These are phyloP conservation scores for Scelioninae gen. 2 DNA, from an alignment of 2,888 invertebrate species.

Conservation along the genomic window DNA sequence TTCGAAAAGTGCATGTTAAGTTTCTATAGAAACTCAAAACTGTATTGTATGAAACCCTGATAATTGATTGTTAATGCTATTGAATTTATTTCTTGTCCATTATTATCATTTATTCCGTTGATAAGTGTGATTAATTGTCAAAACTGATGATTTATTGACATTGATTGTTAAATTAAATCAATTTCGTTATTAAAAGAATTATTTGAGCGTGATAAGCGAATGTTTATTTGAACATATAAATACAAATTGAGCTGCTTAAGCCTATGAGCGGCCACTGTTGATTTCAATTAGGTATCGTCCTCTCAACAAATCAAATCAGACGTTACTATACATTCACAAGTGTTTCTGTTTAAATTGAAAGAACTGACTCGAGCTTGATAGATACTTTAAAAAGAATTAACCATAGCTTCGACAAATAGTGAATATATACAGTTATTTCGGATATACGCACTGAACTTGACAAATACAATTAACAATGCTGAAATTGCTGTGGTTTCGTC, in stretches of 20 bases:
- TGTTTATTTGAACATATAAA: conserved; percentile 58
- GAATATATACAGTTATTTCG: too few species aligned
- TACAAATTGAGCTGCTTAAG: conserved; percentile 58
- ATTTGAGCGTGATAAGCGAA: conserved; percentile 51
- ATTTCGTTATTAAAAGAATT: conserved; percentile 48
- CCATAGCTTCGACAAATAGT: conserved; percentile 2
- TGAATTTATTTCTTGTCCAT: too few species aligned
- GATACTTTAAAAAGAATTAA: conserved; percentile 52
- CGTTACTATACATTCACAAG: conserved; percentile 56
- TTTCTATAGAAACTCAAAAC: too few species aligned
- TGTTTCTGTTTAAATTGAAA: conserved; percentile 58
- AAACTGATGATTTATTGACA: conserved; percentile 15
- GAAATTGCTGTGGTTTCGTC: too few species aligned
- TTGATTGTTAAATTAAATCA: conserved; percentile 47
- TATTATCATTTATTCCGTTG: too few species aligned
- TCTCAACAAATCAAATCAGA: conserved; percentile 58
- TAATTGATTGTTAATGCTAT: too few species aligned
- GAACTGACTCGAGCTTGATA: conserved; percentile 53
- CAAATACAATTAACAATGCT: too few species aligned
- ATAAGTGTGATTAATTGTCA: neutral
- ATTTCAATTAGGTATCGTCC: conserved; percentile 58
- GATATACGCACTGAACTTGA: too few species aligned
- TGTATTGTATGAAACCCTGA: too few species aligned
- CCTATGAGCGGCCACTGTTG: conserved; percentile 53
- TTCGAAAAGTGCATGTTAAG: too few species aligned